A percentile compares a stretch with the other conserved stretches of the same genome.
Evolutionary conservation across 2,113 vertebrate species (phyloP).

Genomic region (Pituophis catenifer): DNA sequence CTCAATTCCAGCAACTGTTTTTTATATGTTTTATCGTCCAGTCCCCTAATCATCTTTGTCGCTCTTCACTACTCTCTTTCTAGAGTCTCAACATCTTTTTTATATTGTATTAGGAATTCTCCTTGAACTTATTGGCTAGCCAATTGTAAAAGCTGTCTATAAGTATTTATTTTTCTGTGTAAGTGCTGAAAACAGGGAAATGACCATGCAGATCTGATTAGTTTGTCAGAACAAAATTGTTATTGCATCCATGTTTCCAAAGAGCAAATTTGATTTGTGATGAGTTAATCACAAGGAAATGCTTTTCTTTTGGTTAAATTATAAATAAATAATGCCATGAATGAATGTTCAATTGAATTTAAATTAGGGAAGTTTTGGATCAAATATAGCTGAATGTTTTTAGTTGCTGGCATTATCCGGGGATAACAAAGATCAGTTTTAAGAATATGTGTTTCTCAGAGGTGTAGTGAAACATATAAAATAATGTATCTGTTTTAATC

Average conservation of each 20-base stretch:
- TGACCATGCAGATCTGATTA: neutral
- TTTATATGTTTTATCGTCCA: no score
- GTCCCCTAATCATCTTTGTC: no score
- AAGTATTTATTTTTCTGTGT: neutral
- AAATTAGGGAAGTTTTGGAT: neutral
- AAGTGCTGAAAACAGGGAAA: neutral
- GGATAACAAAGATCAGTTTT: neutral
- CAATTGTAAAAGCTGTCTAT: neutral
- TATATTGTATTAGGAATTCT: neutral
- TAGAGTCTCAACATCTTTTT: no score
- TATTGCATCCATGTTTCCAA: neutral
- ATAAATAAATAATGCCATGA: neutral
- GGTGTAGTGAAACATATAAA: neutral
- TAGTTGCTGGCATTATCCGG: neutral
- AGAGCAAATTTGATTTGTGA: neutral
- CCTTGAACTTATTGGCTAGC: neutral
- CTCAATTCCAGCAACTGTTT: no score
- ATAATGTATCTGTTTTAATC: neutral
- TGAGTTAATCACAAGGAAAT: neutral
- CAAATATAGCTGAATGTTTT: neutral
- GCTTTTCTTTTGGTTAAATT: constrained; percentile 12
- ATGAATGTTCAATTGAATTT: neutral
- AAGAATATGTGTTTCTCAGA: neutral
- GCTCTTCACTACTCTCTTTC: no score
- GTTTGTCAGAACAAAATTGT: neutral